Evolutionary conservation across 1,140 invertebrate genomes (phyloP).

Genomic region (Glossosoma conforme): DNA sequence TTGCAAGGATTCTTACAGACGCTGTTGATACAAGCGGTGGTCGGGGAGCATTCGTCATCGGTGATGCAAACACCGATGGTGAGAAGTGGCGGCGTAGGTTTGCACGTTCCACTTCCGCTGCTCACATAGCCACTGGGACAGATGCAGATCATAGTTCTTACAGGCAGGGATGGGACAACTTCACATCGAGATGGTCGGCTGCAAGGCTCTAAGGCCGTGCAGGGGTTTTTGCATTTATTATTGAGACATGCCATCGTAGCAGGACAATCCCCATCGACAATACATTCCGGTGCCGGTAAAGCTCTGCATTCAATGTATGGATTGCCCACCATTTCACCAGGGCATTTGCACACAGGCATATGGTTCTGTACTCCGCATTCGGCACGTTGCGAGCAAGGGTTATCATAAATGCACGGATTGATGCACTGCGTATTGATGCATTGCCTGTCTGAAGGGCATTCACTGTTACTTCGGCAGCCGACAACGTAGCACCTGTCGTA

Average conservation of each 20-base stretch:
- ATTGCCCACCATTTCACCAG: constrained; percentile 65
- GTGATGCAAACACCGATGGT: constrained; percentile 64
- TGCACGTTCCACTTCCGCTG: constrained; percentile 73
- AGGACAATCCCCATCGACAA: constrained; percentile 76
- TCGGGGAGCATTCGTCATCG: constrained; percentile 69
- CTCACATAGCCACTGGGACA: constrained; percentile 85
- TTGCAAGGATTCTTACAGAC: constrained; percentile 77
- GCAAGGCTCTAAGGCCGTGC: constrained; percentile 72
- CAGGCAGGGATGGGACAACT: constrained; percentile 72
- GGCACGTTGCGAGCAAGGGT: constrained; percentile 70
- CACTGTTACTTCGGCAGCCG: constrained; percentile 83
- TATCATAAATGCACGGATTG: constrained; percentile 74
- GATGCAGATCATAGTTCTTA: constrained; percentile 82
- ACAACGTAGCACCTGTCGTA: constrained; percentile 69
- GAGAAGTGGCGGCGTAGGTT: constrained; percentile 60
- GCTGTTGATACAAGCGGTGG: constrained; percentile 73
- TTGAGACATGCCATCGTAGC: constrained; percentile 73
- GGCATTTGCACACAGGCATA: constrained; percentile 77
- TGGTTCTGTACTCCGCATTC: constrained; percentile 79
- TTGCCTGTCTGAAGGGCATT: constrained; percentile 78
- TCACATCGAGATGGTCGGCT: constrained; percentile 71
- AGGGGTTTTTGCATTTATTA: constrained; percentile 79
- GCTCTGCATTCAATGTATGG: constrained; percentile 73
- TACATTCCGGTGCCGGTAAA: constrained; percentile 70
- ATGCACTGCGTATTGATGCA: constrained; percentile 84